These are phyloP conservation scores for Synanthedon formicaeformis DNA, from an alignment of 2,888 invertebrate species.

Conservation along the genomic window DNA sequence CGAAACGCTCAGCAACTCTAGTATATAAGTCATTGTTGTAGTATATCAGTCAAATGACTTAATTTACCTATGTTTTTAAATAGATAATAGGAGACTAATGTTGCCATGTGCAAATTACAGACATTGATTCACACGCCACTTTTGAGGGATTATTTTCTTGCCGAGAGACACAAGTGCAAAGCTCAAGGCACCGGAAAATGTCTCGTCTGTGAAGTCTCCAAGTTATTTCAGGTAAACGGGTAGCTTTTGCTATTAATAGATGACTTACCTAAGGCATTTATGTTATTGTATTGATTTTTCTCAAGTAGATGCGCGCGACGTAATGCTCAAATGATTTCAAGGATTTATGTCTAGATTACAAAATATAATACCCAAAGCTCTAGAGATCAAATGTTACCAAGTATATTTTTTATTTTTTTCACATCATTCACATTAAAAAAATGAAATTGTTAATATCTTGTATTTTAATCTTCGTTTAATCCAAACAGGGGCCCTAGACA, in stretches of 20 bases:
- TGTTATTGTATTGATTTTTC: neutral
- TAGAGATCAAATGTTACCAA: too few relatives aligned
- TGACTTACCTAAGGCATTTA: neutral
- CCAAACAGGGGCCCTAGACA: too few relatives aligned
- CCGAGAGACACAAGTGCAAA: constrained; percentile 91
- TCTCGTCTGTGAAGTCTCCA: constrained; percentile 95
- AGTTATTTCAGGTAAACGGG: constrained; percentile 87
- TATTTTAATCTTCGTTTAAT: too few relatives aligned
- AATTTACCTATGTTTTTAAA: neutral
- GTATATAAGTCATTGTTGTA: neutral
- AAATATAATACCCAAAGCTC: too few relatives aligned
- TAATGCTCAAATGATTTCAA: neutral
- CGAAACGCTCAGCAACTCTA: neutral
- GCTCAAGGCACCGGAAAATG: constrained; percentile 80
- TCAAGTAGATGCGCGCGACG: neutral
- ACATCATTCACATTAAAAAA: too few relatives aligned
- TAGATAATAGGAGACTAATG: neutral
- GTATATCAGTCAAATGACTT: neutral
- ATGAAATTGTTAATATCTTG: too few relatives aligned
- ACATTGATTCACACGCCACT: constrained; percentile 95
- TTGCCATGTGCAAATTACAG: constrained; percentile 36
- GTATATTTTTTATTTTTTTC: too few relatives aligned
- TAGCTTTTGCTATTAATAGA: neutral
- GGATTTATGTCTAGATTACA: too few relatives aligned
- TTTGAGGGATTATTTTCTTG: constrained; percentile 93